phyloP scores from a whole-genome alignment of 2,797 vertebrate species.

The Sebastes melanostomus region DNA sequence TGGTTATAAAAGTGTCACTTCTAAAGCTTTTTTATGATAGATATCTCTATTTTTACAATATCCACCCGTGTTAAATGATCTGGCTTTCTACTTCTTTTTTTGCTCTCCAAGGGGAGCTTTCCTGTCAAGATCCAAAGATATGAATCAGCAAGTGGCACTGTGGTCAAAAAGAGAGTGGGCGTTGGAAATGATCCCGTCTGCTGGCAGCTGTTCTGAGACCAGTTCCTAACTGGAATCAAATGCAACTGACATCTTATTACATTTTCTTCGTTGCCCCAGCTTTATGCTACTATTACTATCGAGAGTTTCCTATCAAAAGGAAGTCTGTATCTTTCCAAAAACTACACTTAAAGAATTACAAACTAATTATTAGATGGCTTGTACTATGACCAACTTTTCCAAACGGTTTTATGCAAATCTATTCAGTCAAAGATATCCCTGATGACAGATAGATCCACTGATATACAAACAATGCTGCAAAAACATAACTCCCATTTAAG shows the following conservation, averaged over 20 bases:
- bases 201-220: constrained; percentile 1
- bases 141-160: not conserved
- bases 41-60: not conserved
- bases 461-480: constrained; percentile 2
- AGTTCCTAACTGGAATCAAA: constrained; percentile 7
- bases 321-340: not conserved
- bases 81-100: not conserved
- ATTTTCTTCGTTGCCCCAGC: not conserved
- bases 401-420: constrained; percentile 39
- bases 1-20: not conserved
- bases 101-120: not conserved
- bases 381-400: not conserved
- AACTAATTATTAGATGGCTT: not conserved
- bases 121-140: constrained; percentile 2
- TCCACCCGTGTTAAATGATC: not conserved
- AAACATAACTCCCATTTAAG: constrained; percentile 10
- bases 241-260: not conserved
- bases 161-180: not conserved
- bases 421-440: constrained; percentile 15
- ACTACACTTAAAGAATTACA: not conserved
- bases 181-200: not conserved
- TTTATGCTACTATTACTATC: not conserved
- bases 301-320: not conserved
- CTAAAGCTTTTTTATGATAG: not conserved
- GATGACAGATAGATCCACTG: constrained; percentile 7